phyloP scores from a whole-genome alignment of 2,888 invertebrate species.

The Stenodema calcarata region DNA sequence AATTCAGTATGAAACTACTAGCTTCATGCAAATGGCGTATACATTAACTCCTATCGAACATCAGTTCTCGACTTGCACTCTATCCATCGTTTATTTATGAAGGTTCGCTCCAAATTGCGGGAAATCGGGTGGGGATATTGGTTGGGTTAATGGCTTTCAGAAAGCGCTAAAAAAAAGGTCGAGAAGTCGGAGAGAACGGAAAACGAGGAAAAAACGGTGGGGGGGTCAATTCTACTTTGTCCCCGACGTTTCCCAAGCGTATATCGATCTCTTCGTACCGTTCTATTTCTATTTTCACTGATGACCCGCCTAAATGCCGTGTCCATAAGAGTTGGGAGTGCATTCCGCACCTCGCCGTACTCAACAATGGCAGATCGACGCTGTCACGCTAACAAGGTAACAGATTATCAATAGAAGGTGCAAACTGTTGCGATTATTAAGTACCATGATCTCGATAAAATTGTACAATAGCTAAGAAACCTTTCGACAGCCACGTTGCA shows the following conservation, averaged over 20 bases:
- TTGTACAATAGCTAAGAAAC: too few relatives aligned
- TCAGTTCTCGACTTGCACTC: neutral
- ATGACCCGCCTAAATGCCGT: neutral
- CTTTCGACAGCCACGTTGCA: too few relatives aligned
- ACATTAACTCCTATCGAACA: neutral
- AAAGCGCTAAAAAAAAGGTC: neutral
- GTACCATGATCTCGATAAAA: too few relatives aligned
- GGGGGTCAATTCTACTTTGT: neutral
- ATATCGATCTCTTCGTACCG: neutral
- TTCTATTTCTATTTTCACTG: neutral
- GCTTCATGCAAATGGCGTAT: neutral
- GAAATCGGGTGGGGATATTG: conserved; percentile 5
- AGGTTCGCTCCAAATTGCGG: neutral
- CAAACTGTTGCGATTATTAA: too few relatives aligned
- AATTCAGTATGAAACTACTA: neutral
- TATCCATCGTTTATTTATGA: conserved; percentile 6
- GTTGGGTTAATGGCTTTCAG: conserved; percentile 6
- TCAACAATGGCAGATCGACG: neutral
- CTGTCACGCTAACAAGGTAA: neutral
- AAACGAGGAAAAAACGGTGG: neutral
- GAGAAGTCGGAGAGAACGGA: neutral
- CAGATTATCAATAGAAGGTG: too few relatives aligned
- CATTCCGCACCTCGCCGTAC: neutral
- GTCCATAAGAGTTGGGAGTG: neutral
- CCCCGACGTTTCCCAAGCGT: neutral